Conservation (phyloP, 1,140 invertebrate species). For the Ceratoteleas bidentatus region DNA sequence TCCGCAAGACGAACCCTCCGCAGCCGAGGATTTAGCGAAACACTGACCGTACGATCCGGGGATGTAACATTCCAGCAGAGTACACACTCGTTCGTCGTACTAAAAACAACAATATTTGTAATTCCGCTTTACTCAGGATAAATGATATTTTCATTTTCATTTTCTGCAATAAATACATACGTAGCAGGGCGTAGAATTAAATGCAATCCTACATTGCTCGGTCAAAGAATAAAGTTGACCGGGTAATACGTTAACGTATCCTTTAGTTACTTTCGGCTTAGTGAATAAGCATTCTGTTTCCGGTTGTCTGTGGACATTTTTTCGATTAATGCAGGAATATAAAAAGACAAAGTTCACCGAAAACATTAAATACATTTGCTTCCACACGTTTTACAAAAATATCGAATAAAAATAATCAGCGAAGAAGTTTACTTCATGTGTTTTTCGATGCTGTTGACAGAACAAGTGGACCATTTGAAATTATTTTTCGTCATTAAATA, state of each 20-base stretch:
- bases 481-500: conserved; percentile 58
- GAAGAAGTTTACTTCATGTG: conserved; percentile 66
- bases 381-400: too few species aligned
- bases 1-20: conserved; percentile 34
- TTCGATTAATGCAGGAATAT: background rate
- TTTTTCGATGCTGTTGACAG: conserved; percentile 45
- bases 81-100: conserved; percentile 39
- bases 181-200: conserved; percentile 90
- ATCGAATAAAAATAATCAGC: background rate
- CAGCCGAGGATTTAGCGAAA: conserved; percentile 24
- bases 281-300: conserved; percentile 89
- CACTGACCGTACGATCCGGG: conserved; percentile 18
- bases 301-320: conserved; percentile 12
- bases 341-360: conserved; percentile 11
- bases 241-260: conserved; percentile 89
- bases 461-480: conserved; percentile 71
- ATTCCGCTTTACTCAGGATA: background rate
- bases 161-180: conserved; percentile 75
- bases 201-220: conserved; percentile 92
- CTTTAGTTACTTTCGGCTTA: conserved; percentile 90
- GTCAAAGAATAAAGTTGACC: conserved; percentile 92
- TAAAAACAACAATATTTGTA: conserved; percentile 12
- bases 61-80: conserved; percentile 23
- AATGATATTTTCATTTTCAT: background rate
- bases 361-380: too few species aligned